phyloP scores from a whole-genome alignment of 1,140 invertebrate species.

The Aethina tumida region DNA sequence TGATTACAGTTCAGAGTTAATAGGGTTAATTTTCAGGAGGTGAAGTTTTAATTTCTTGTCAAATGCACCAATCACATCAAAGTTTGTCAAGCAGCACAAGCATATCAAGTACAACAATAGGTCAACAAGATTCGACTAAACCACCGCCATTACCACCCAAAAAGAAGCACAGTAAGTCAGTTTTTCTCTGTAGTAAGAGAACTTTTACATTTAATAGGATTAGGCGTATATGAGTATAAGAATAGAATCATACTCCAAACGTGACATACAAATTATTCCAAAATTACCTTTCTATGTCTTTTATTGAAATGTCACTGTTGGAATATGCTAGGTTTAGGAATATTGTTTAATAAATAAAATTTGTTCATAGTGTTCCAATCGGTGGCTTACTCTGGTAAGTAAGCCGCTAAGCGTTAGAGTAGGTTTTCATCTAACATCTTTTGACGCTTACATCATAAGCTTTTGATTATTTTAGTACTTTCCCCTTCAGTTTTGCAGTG shows the following conservation, averaged over 20 bases:
- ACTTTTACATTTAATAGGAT: constrained; percentile 1
- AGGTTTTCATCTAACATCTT: constrained; percentile 6
- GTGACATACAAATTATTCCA: neutral
- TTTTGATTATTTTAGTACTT: constrained; percentile 8
- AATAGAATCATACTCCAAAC: neutral
- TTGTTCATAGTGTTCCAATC: constrained; percentile 91
- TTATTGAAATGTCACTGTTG: neutral
- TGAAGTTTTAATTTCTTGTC: constrained; percentile 45
- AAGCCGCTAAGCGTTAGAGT: constrained; percentile 27
- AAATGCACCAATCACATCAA: constrained; percentile 38
- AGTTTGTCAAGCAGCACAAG: constrained; percentile 21
- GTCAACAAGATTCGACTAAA: constrained; percentile 44
- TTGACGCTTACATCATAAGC: constrained; percentile 1
- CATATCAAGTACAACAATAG: constrained; percentile 36
- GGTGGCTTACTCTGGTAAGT: constrained; percentile 89
- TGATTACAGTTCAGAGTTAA: too few relatives aligned
- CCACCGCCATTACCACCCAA: constrained; percentile 85
- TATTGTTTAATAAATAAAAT: constrained; percentile 1
- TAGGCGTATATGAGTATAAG: neutral
- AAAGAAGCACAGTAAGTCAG: constrained; percentile 86
- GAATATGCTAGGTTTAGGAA: neutral
- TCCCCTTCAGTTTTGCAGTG: constrained; percentile 2
- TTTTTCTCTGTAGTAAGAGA: constrained; percentile 9
- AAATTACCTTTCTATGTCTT: neutral
- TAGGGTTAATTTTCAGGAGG: too few relatives aligned